Base-by-base conservation (phyloP, 2,113 vertebrate species). In the Tachysurus vachellii region DNA sequence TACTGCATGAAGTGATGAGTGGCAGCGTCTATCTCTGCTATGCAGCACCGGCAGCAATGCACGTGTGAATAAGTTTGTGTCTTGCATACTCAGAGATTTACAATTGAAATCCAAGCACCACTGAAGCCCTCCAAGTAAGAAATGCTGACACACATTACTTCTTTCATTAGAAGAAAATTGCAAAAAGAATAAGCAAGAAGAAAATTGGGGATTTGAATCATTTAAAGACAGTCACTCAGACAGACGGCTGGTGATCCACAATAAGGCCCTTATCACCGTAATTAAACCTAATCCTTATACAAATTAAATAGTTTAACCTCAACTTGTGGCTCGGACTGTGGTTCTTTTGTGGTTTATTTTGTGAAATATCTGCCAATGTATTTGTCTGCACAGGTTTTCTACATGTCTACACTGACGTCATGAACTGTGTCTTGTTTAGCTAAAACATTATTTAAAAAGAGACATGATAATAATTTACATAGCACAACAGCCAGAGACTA, bases 181-280 rank as follows among this genome's bases (percentile, higher is more conserved):
- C 91, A 89, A 50, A 50, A 50, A 86, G 86, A 83, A 81, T 83
- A 90, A 85, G 89, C 90, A 88, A 89, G 89, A 90, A 50, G 47
- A 92, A 87, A 92, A 94, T 93, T 92, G 94, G 92, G 94, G 61
- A 91, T 90, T 91, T 93, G 92, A 94, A 94, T 95, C 91, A 95
- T 95, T 94, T 90, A 85, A 86, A 92, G 89, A 94, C 94, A 96
- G 95, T 94, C 94, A 92, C 89, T 87, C 90, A 92, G 90, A 93
- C 93, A 88, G 91, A 90, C 89, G 91, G 36, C 56, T 57, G 42
- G 47, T 42, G 75, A 83, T 26, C 42, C 84, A 64, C 76, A n/a
- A 8, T n/a, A 50, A 76, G 36, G 21, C 31, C 23, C 56, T 66
- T 64, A 47, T 82, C 59, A 31, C 1, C 44, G 26, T 14, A 23